Conservation (phyloP, 2,888 invertebrate species). For the Limenitis camilla region DNA sequence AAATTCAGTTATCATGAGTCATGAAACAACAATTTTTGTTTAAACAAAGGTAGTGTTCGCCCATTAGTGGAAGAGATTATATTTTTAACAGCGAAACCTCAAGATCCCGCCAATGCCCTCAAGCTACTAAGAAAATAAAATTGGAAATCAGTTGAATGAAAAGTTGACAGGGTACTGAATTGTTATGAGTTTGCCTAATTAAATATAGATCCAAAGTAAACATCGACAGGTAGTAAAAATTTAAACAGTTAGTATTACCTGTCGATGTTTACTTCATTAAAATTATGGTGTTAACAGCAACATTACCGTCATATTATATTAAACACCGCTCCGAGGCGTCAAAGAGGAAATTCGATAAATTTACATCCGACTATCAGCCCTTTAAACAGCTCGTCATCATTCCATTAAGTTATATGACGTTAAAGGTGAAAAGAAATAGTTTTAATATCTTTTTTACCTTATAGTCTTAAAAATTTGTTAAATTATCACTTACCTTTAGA, state of each 20-base stretch:
- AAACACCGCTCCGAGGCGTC: conserved; percentile 32
- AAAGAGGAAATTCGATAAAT: conserved; percentile 51
- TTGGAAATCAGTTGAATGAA: background rate
- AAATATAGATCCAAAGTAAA: background rate
- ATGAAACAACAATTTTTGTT: no score
- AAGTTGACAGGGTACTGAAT: background rate
- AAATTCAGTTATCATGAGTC: no score
- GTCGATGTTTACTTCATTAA: background rate
- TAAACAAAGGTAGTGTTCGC: no score
- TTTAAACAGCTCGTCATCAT: conserved; percentile 42
- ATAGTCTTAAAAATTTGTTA: no score
- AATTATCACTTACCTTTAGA: no score
- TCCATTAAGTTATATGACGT: background rate
- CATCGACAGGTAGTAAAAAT: background rate
- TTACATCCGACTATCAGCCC: conserved; percentile 30
- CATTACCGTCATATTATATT: conserved; percentile 19
- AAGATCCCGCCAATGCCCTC: no score
- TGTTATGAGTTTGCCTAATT: background rate
- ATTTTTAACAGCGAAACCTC: no score
- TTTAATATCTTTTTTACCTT: no score
- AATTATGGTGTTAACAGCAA: background rate
- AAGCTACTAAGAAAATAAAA: no score
- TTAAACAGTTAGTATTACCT: background rate
- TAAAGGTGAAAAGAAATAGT: background rate
- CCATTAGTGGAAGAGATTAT: no score